These are phyloP conservation scores for Quadriops clusia DNA, from an alignment of 2,888 invertebrate species.

Conservation along the genomic window DNA sequence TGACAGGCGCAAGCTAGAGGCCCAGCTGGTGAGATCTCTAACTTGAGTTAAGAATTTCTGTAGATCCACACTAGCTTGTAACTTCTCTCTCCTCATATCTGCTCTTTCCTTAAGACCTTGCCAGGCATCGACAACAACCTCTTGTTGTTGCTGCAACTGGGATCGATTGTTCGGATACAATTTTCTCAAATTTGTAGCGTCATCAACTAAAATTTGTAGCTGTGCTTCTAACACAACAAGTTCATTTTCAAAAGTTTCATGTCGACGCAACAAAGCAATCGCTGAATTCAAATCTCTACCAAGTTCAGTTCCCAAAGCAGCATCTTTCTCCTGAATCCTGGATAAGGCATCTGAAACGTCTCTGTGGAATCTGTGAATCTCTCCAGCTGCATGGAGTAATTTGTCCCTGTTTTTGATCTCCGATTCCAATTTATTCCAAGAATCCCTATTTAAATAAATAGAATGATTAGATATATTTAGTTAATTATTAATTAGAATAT, in stretches of 20 bases:
- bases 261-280: slow-evolving; percentile 67
- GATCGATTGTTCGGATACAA: slow-evolving; percentile 86
- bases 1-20: slow-evolving; percentile 60
- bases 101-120: slow-evolving; percentile 60
- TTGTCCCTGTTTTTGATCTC: slow-evolving; percentile 78
- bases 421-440: slow-evolving; percentile 81
- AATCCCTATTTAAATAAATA: slow-evolving; percentile 44
- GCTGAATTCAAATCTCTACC: slow-evolving; percentile 81
- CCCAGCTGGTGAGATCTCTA: slow-evolving; percentile 82
- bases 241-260: slow-evolving; percentile 90
- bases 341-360: slow-evolving; percentile 86
- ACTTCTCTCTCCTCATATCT: slow-evolving; percentile 62
- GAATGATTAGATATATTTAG: too few species aligned
- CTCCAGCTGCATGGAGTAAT: slow-evolving; percentile 85
- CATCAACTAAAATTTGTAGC: slow-evolving; percentile 81
- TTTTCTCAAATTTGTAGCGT: slow-evolving; percentile 75
- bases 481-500: too few species aligned
- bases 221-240: slow-evolving; percentile 85
- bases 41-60: slow-evolving; percentile 80
- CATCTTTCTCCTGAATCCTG: slow-evolving; percentile 81
- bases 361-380: slow-evolving; percentile 94
- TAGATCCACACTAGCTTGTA: slow-evolving; percentile 78
- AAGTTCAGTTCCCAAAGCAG: slow-evolving; percentile 66
- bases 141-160: slow-evolving; percentile 80
- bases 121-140: slow-evolving; percentile 79